phyloP scores from a whole-genome alignment of 2,113 vertebrate genomes.

The Phycodurus eques region DNA sequence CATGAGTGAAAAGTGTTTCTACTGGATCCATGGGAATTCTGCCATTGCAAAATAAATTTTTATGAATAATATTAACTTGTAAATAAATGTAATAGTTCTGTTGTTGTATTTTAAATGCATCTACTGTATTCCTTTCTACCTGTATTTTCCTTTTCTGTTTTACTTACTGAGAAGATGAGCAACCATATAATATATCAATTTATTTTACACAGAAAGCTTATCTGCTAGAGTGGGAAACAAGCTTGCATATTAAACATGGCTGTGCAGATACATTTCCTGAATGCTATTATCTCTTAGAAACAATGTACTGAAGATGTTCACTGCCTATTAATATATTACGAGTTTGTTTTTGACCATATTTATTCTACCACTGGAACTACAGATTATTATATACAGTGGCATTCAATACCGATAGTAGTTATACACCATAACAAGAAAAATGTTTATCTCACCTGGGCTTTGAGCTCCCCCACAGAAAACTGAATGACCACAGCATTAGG shows the following conservation, averaged over 20 bases:
- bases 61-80: too few species aligned
- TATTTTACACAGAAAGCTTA: neutral
- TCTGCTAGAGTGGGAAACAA: neutral
- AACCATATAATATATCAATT: neutral
- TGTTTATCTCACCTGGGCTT: conserved; percentile 85
- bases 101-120: neutral
- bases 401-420: neutral
- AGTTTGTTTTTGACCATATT: neutral
- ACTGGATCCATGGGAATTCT: too few species aligned
- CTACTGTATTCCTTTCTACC: neutral
- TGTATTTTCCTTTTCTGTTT: neutral
- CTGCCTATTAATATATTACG: neutral
- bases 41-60: too few species aligned
- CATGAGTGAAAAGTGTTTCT: too few species aligned
- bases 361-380: conserved; percentile 2
- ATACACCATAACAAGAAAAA: neutral
- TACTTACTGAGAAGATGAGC: neutral
- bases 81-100: neutral
- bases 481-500: conserved; percentile 92
- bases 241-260: neutral
- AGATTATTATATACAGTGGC: neutral
- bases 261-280: neutral
- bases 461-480: conserved; percentile 95
- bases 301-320: neutral
- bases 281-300: neutral